Base-by-base conservation (phyloP, 2,797 vertebrate genomes). In the Sebastes iracundus region DNA sequence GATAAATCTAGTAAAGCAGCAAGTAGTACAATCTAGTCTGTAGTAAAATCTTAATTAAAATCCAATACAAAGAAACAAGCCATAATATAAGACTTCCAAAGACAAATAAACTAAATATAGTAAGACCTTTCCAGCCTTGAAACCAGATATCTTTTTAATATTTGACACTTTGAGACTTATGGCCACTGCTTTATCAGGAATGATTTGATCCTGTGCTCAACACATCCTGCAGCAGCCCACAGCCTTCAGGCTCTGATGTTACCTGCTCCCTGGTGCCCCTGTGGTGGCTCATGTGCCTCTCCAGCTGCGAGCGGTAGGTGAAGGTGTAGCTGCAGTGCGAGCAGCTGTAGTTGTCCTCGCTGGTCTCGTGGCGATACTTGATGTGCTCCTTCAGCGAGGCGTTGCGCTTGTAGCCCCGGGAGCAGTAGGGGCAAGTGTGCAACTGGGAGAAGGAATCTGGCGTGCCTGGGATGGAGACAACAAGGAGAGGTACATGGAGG, bases 341-440 rank as follows among this genome's bases (percentile, higher is more conserved):
- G 94, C 99, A 99, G 92, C 98, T 99, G 85, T 99, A 99, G 95
- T 98, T 99, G 92, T 99, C 98, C 85, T 99, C 98, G 0, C 97
- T 99, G 84, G 98, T 99, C 92, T 99, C 99, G 94, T 99, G 98
- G 83, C 98, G 97, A 52, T 99, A 99, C 88, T 99, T 99, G 78
- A 99, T 99, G 95, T 99, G 99, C 83, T 99, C 99, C 94, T 99
- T 99, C 92, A 99, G 95, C 55, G 98, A 99, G 84, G 99, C 98
- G 81, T 99, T 99, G 87, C 98, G 98, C 78, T 99, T 99, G 96
- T 99, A 99, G 83, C 98, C 99, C 75, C 99, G 96, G 20, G 99
- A 98, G 81, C 99, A 99, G 88, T 99, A 99, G 0, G 99, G 98
- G 92, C 99, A 99, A 10, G 97, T 99, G 82, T 99, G 98, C 90